A percentile compares a stretch with the other conserved stretches of the same genome.
These are phyloP conservation scores for Caradrina kadenii DNA, from an alignment of 2,888 invertebrate species.

Conservation along the genomic window DNA sequence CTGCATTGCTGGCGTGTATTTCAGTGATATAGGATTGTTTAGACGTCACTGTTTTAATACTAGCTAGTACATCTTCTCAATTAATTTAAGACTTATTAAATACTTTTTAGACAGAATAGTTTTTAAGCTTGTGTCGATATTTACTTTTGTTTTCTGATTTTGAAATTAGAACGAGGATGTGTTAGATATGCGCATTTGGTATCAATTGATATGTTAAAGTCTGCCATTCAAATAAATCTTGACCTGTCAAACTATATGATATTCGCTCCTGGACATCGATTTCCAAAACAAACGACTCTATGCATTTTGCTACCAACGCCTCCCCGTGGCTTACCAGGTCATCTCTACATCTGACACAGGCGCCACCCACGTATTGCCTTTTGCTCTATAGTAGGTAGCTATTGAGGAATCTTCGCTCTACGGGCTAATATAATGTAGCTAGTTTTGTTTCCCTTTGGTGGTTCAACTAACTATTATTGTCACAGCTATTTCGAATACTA, in stretches of 20 bases:
- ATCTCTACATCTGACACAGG: slow-evolving; percentile 48
- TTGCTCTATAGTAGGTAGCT: slow-evolving; percentile 22
- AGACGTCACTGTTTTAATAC: not conserved
- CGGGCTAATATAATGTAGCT: slow-evolving; percentile 1
- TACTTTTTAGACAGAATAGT: not conserved
- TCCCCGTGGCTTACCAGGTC: slow-evolving; percentile 46
- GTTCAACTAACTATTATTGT: not conserved
- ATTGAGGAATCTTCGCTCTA: slow-evolving; percentile 4
- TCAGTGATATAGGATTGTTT: not conserved
- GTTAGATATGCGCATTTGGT: not conserved
- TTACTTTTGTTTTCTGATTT: not conserved
- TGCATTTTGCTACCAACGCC: slow-evolving; percentile 36
- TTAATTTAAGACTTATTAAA: too few species aligned
- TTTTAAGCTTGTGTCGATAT: not conserved
- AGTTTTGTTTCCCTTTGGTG: not conserved
- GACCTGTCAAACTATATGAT: not conserved
- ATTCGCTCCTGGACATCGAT: slow-evolving; percentile 3
- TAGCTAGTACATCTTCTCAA: too few species aligned
- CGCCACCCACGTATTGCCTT: slow-evolving; percentile 43
- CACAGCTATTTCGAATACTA: not conserved
- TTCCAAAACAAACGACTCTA: slow-evolving; percentile 18
- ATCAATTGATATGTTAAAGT: not conserved
- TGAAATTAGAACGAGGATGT: not conserved
- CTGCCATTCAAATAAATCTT: slow-evolving; percentile 12
- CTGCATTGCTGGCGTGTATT: slow-evolving; percentile 1